Base-by-base conservation (phyloP, 1,140 invertebrate genomes). In the Scaptomyza graminum region DNA sequence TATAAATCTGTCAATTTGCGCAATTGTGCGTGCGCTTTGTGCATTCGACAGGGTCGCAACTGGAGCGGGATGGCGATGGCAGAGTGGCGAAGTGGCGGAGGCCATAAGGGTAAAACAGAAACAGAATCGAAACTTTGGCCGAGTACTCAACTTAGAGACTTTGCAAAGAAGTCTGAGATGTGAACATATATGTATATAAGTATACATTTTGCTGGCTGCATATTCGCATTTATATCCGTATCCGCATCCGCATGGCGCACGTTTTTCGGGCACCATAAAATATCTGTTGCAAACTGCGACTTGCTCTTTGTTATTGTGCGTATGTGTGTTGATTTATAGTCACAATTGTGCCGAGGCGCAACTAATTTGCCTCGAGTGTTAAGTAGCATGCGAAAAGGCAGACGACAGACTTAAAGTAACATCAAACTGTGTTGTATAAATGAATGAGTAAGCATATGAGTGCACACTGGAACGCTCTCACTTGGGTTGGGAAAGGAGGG, bases 1-100 rank as follows among this genome's bases (percentile, higher is more conserved):
- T 85, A 88, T 87, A 87, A 87, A 87, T 87, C 82, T 87, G 82
- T 87, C 82, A 87, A 87, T 87, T 87, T 87, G 82, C 82, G 82
- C 82, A 87, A 87, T 87, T 87, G 82, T 87, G 82, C 79, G 82
- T 88, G 73, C 55, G 59, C 39, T 54, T 56, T 47, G 28, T 72
- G 34, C 78, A 80, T 79, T 80, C 57, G 28, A 41, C 55, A 72
- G 41, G 60, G 55, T 61, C 46, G 37, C 47, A 22, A 16, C 1
- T 3, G 25, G 5, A 25, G 25, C 25, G 25, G 13, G 50, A 12
- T 39, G 8, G 34, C n/a, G n/a, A 37, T 5, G 34, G 52, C 16
- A n/a, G 2, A 5, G 28, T 31, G 3, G 2, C 28, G 28, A n/a
- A n/a, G 22, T 39, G 7, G 34, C n/a, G n/a, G 37, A 1, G 34